phyloP scores from a whole-genome alignment of 2,113 vertebrate species.

The Hemiprocne comata region DNA sequence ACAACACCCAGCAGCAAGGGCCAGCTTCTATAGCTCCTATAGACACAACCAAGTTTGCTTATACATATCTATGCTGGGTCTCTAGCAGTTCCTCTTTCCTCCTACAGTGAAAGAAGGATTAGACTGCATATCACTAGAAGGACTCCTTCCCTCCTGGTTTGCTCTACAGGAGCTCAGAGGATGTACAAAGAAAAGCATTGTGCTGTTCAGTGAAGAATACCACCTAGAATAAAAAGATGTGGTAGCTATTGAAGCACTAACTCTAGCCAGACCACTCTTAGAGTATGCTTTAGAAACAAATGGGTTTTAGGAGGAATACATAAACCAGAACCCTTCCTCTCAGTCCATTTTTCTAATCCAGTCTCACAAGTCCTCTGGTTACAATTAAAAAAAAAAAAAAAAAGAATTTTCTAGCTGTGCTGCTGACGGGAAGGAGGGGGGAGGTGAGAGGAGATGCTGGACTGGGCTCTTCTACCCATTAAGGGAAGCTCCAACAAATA shows the following conservation, averaged over 20 bases:
- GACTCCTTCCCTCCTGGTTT: background rate
- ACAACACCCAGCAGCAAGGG: background rate
- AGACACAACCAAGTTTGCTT: background rate
- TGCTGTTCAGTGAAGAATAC: background rate
- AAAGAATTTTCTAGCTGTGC: background rate
- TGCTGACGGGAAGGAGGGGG: background rate
- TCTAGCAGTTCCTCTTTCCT: background rate
- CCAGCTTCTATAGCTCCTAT: background rate
- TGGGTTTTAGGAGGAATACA: background rate
- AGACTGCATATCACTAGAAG: background rate
- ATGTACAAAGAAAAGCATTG: background rate
- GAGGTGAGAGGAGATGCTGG: background rate
- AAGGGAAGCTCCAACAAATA: background rate
- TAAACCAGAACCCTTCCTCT: background rate
- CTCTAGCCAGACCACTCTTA: background rate
- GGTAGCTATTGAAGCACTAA: background rate
- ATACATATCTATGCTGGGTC: background rate
- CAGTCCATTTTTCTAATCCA: background rate
- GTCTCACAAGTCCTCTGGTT: background rate
- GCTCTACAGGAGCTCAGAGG: background rate
- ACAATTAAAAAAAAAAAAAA: background rate
- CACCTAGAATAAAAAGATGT: background rate
- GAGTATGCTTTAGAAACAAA: background rate
- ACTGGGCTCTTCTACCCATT: background rate
- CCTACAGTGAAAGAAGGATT: background rate